Evolutionary conservation across 2,113 vertebrate species (phyloP), one percentile per base, ranked within the genome.

Genomic region (Myocastor coypus): DNA sequence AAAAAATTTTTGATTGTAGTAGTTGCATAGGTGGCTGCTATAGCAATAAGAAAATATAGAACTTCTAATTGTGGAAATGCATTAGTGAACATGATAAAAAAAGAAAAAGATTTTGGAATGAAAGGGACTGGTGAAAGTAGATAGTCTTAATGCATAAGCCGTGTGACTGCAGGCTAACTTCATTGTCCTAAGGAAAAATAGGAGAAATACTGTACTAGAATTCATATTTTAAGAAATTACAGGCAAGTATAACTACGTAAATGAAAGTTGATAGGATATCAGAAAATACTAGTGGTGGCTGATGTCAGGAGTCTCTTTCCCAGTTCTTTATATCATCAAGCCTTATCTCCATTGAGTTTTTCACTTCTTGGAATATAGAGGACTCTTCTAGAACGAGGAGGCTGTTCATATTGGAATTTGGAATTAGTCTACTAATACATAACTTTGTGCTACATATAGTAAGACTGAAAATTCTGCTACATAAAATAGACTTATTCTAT

Each of bases 351-450:
- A 17, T 17, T 10, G 50, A 91, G 37, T 42, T 89, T 40, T 88
- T 95, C 55, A 77, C 69, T 30, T 82, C 85, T 69, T 85, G 40
- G 20, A 86, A 91, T 59, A 42, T 32, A 91, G 34, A 86, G 32
- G 34, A 68, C 32, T 88, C 26, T 77, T 91, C 30, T 34, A 64
- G 28, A 68, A 83, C 17, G 12, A 78, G 40, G 30, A 92, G 17
- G 13, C 4, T 83, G 59, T 59, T 88, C 73, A 61, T 84, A 83
- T 80, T 84, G 68, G 75, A 92, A 63, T n/a, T 77, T 89, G 55
- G 37, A 87, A 87, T 40, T 83, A 89, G 6, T 68, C 57, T 78
- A 13, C 86, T 89, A 88, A 89, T 11, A 50, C 34, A 59, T 66
- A 50, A 5, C 30, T 66, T 32, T 66, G 30, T 66, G 30, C 32